Evolutionary conservation across 2,113 vertebrate genomes (phyloP).

Genomic region (Tragelaphus imberbis): DNA sequence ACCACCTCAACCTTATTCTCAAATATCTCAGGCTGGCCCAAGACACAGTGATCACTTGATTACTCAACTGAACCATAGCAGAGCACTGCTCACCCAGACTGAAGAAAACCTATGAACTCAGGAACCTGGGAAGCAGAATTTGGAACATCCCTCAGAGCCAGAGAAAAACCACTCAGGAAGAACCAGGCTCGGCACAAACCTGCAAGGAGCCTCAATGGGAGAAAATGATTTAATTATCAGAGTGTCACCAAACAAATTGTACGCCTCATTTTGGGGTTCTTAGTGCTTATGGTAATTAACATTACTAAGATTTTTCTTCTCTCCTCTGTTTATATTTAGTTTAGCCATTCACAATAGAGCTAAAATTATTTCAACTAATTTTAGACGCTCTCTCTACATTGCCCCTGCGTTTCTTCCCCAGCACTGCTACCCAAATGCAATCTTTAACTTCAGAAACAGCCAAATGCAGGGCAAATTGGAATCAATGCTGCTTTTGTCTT

Average conservation of each 20-base stretch:
- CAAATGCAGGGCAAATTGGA: constrained; percentile 79
- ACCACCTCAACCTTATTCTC: not conserved
- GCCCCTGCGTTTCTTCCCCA: constrained; percentile 64
- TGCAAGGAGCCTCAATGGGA: constrained; percentile 33
- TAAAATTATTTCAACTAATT: constrained; percentile 78
- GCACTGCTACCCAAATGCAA: constrained; percentile 39
- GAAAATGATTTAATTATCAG: constrained; percentile 72
- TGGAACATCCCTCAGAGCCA: not conserved
- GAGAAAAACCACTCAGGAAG: constrained; percentile 5
- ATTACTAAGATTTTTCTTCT: constrained; percentile 60
- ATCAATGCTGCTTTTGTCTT: constrained; percentile 77
- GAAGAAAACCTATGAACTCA: not conserved
- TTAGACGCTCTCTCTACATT: constrained; percentile 68
- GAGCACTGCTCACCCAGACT: not conserved
- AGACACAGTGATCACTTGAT: not conserved
- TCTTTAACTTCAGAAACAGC: constrained; percentile 76
- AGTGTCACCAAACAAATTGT: constrained; percentile 68
- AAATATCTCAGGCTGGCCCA: not conserved
- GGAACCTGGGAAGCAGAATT: not conserved
- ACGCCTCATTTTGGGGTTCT: constrained; percentile 34
- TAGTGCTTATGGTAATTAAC: constrained; percentile 66
- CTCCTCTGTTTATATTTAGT: constrained; percentile 79
- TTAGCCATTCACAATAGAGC: constrained; percentile 67
- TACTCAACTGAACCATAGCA: not conserved
- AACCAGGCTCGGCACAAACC: not conserved